Evolutionary conservation across 2,113 vertebrate genomes (phyloP), one percentile per base, ranked within the genome.

Genomic region (Prochilodus magdalenae): DNA sequence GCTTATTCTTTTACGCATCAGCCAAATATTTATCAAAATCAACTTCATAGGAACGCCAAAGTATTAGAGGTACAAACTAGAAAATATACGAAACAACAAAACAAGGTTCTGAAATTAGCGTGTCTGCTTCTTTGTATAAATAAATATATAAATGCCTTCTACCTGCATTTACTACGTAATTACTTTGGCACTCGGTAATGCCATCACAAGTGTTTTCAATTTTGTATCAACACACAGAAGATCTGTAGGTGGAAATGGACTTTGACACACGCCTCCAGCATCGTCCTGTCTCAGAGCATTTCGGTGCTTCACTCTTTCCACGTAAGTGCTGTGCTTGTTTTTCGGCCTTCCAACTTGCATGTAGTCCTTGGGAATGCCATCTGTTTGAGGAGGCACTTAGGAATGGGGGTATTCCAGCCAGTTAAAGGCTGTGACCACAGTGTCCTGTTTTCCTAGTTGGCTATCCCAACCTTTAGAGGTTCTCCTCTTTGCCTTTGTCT

Each of bases 121-220:
- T 81, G 85, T 91, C 86, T 90, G 86, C 85, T 86, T 91, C 88
- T 91, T 60, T 33, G 14, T 75, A 91, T 90, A 91, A 92, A 92
- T 92, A 93, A 92, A 93, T 92, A 93, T 90, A 93, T 88, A 91
- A 89, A 92, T 14, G 87, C 83, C 63, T 76, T 75, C 89, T 88
- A 90, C 90, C 89, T 87, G 89, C 90, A 86, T 89, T 87, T 83
- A 88, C 86, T 91, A 89, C 85, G 86, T 91, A 81, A 89, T 89
- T 83, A 82, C 86, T 92, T 91, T 93, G 92, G 92, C 93, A 91
- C 87, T 74, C 71, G 33, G 72, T 77, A 15, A 83, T 89, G 90
- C 89, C 90, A 85, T 85, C 86, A 83, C 78, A 80, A 81, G 65
- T n/a, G 49, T 69, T 80, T 60, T n/a, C 75, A 69, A 76, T 81